phyloP scores from a whole-genome alignment of 2,888 invertebrate genomes.

The Branchellion lobata region DNA sequence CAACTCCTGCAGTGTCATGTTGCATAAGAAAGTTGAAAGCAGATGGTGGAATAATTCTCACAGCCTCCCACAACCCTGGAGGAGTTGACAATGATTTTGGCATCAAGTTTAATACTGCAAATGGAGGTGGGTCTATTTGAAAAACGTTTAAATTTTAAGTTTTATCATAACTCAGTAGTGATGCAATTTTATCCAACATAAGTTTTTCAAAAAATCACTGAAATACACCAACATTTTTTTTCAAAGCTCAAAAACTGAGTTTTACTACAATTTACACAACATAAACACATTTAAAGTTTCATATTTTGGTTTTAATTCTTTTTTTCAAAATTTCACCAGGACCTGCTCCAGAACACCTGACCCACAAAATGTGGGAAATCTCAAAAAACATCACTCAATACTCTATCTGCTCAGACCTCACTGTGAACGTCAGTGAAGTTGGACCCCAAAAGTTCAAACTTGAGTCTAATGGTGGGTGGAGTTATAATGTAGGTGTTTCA shows the following conservation, averaged over 20 bases:
- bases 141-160: background rate
- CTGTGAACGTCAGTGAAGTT: slow-evolving; percentile 68
- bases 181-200: background rate
- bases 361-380: slow-evolving; percentile 81
- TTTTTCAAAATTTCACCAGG: too few species aligned
- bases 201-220: too few species aligned
- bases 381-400: slow-evolving; percentile 78
- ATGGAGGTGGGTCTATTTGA: slow-evolving; percentile 71
- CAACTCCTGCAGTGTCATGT: slow-evolving; percentile 94
- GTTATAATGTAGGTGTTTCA: too few species aligned
- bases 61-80: slow-evolving; percentile 98
- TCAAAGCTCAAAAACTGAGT: too few species aligned
- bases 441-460: slow-evolving; percentile 72
- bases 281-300: too few species aligned
- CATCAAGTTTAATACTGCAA: slow-evolving; percentile 95
- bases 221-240: too few species aligned
- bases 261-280: too few species aligned
- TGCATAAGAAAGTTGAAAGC: slow-evolving; percentile 80
- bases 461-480: slow-evolving; percentile 53
- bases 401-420: slow-evolving; percentile 75
- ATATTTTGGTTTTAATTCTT: too few species aligned
- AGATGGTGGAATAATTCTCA: slow-evolving; percentile 89
- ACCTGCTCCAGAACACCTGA: slow-evolving; percentile 87
- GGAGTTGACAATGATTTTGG: slow-evolving; percentile 96
- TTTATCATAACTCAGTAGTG: background rate